Conservation (phyloP, 2,888 invertebrate genomes). For the Portevinia maculata region DNA sequence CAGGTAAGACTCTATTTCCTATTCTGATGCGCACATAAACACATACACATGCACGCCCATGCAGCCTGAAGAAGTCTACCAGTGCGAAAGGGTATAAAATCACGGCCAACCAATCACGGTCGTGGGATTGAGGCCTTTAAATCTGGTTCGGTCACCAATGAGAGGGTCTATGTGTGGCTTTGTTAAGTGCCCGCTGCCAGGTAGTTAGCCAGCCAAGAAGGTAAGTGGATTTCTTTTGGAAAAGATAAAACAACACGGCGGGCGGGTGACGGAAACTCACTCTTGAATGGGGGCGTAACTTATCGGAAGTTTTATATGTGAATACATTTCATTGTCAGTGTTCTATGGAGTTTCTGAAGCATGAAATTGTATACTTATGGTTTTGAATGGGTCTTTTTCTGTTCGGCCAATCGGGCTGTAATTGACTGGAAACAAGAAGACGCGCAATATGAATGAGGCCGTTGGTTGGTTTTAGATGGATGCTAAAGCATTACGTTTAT, state of each 20-base stretch:
- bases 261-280: neutral
- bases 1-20: constrained; percentile 71
- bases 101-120: constrained; percentile 73
- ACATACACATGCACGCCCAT: neutral
- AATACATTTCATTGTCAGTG: constrained; percentile 38
- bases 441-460: constrained; percentile 28
- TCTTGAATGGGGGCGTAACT: constrained; percentile 60
- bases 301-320: constrained; percentile 57
- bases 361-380: constrained; percentile 51
- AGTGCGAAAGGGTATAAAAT: constrained; percentile 47
- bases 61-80: neutral
- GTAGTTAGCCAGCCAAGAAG: constrained; percentile 35
- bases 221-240: constrained; percentile 26
- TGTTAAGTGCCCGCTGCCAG: constrained; percentile 31
- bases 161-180: constrained; percentile 68
- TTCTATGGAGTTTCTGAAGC: constrained; percentile 67
- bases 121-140: constrained; percentile 63
- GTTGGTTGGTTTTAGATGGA: constrained; percentile 10
- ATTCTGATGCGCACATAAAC: constrained; percentile 39
- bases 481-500: neutral
- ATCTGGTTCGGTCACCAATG: constrained; percentile 74
- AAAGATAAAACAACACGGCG: constrained; percentile 54
- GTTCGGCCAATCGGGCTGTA: constrained; percentile 44
- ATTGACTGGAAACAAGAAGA: constrained; percentile 21
- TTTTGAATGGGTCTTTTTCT: constrained; percentile 3